Conservation (phyloP, 2,888 invertebrate species). For the Cheiracanthium punctorium region DNA sequence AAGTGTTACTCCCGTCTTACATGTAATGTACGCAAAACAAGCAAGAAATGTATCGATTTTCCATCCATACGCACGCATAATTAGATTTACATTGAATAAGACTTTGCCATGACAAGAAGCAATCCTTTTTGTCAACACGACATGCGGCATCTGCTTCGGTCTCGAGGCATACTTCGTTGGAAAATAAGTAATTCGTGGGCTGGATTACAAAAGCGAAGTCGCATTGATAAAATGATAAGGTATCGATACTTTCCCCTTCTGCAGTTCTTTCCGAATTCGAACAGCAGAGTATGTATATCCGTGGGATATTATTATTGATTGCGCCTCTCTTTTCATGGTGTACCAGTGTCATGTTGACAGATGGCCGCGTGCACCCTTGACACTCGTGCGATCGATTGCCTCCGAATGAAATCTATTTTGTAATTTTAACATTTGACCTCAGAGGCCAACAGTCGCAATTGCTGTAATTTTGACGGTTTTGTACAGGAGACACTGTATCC, state of each 20-base stretch:
- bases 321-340: constrained; percentile 11
- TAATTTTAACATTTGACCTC: neutral
- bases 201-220: neutral
- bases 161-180: too few species aligned
- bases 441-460: neutral
- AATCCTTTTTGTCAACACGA: too few species aligned
- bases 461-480: too few species aligned
- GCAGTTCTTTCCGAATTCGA: too few species aligned
- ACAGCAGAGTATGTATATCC: neutral
- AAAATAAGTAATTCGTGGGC: neutral
- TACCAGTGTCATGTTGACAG: neutral
- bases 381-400: neutral
- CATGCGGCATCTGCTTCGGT: too few species aligned
- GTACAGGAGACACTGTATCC: too few species aligned
- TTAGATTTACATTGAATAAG: too few species aligned
- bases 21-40: too few species aligned
- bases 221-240: neutral
- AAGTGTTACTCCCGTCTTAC: too few species aligned
- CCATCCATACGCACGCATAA: too few species aligned
- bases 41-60: too few species aligned
- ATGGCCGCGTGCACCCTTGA: neutral
- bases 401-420: neutral
- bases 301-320: constrained; percentile 13
- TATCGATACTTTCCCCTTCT: neutral
- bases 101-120: too few species aligned